A percentile compares a stretch with the other conserved stretches of the same genome.
Evolutionary conservation across 2,888 invertebrate species (phyloP).

Genomic region (Chrysolina americana): DNA sequence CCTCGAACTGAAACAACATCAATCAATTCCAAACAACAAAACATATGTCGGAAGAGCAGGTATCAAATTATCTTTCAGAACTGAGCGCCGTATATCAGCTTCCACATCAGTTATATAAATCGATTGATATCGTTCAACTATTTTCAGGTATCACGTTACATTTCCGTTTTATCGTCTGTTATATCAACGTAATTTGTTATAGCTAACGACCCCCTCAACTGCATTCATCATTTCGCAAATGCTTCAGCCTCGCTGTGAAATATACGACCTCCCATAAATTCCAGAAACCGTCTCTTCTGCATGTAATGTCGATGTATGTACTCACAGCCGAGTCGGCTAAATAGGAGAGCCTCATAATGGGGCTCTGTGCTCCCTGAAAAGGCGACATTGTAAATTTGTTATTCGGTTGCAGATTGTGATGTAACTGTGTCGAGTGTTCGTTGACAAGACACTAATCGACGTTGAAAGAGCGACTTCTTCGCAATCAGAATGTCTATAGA

Average conservation of each 20-base stretch:
- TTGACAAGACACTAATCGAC: neutral
- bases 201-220: conserved; percentile 17
- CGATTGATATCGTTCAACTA: neutral
- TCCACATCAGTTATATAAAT: conserved; percentile 9
- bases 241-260: neutral
- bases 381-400: neutral
- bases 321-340: conserved; percentile 10
- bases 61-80: neutral
- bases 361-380: neutral
- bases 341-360: conserved; percentile 9
- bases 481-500: neutral
- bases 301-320: conserved; percentile 13
- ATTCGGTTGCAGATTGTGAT: neutral
- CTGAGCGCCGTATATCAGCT: neutral
- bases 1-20: too few relatives aligned
- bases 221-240: conserved; percentile 20
- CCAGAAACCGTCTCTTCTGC: conserved; percentile 11
- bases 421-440: neutral
- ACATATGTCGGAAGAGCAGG: neutral
- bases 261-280: conserved; percentile 19
- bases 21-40: too few relatives aligned
- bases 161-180: conserved; percentile 15
- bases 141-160: conserved; percentile 15
- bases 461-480: neutral
- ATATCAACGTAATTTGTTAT: conserved; percentile 16